Evolutionary conservation across 1,140 invertebrate genomes (phyloP).

Genomic region (Phymastichus coffea): DNA sequence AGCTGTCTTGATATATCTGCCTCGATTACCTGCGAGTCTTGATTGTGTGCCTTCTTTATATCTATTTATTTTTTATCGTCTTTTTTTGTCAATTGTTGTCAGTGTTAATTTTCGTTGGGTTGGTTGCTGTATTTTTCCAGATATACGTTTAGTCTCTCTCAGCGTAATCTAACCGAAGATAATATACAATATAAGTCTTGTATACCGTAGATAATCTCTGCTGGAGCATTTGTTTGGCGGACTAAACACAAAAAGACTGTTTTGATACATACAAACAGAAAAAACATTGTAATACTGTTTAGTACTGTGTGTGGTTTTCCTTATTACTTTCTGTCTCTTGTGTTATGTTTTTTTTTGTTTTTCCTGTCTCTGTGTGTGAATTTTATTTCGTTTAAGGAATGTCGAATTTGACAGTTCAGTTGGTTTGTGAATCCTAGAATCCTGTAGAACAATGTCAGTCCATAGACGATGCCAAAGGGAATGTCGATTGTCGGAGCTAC

Average conservation of each 20-base stretch:
- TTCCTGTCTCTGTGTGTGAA: constrained; percentile 20
- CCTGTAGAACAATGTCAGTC: constrained; percentile 51
- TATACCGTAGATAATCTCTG: constrained; percentile 25
- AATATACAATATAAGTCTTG: constrained; percentile 23
- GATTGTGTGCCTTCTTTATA: constrained; percentile 25
- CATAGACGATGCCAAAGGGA: constrained; percentile 53
- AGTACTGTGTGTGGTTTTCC: constrained; percentile 44
- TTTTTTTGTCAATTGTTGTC: constrained; percentile 31
- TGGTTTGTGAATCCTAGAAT: constrained; percentile 53
- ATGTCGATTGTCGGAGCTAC: constrained; percentile 47
- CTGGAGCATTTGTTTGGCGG: constrained; percentile 27
- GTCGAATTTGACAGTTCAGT: constrained; percentile 47
- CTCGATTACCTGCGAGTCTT: constrained; percentile 34
- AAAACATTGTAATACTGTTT: constrained; percentile 40
- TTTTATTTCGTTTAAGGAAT: constrained; percentile 45
- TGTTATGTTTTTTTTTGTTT: constrained; percentile 27
- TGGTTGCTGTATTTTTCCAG: constrained; percentile 57
- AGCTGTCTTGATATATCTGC: constrained; percentile 46
- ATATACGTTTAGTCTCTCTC: constrained; percentile 54
- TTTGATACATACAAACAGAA: too few relatives aligned
- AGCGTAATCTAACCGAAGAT: constrained; percentile 22
- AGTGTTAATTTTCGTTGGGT: constrained; percentile 51
- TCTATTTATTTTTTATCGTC: too few relatives aligned
- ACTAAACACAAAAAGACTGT: constrained; percentile 50
- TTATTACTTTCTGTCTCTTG: constrained; percentile 36